Percentiles rank a stretch among this genome's conserved stretches.
phyloP scores from a whole-genome alignment of 1,140 invertebrate genomes.

The Diorhabda sublineata region DNA sequence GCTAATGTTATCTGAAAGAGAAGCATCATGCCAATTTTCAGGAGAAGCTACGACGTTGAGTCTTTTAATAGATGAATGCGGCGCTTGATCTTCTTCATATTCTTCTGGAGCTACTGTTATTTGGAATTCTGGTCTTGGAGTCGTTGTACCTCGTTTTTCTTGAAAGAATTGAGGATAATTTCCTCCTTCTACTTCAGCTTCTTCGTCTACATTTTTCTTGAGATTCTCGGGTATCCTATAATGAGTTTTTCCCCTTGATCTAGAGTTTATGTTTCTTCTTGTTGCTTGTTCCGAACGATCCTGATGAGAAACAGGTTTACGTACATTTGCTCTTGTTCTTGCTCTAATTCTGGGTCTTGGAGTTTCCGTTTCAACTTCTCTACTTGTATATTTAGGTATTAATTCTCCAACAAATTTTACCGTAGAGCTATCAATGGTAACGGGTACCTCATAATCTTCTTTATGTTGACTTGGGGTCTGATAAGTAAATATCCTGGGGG shows the following conservation, averaged over 20 bases:
- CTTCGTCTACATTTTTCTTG: slow-evolving; percentile 30
- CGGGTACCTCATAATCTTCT: slow-evolving; percentile 9
- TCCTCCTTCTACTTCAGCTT: slow-evolving; percentile 38
- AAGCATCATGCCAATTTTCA: slow-evolving; percentile 22
- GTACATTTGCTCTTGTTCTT: slow-evolving; percentile 34
- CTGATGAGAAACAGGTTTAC: slow-evolving; percentile 22
- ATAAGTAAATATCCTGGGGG: not conserved
- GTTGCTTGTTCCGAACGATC: slow-evolving; percentile 29
- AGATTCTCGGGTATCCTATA: slow-evolving; percentile 34
- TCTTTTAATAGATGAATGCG: slow-evolving; percentile 36
- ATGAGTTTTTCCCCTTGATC: slow-evolving; percentile 33
- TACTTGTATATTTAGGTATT: slow-evolving; percentile 38
- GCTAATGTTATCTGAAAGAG: not conserved
- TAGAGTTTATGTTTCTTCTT: slow-evolving; percentile 23
- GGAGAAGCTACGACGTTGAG: slow-evolving; percentile 27
- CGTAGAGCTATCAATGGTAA: slow-evolving; percentile 16
- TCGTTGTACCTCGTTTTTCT: slow-evolving; percentile 22
- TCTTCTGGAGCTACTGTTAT: slow-evolving; percentile 40
- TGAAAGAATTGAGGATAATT: slow-evolving; percentile 43
- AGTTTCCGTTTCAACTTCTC: slow-evolving; percentile 26
- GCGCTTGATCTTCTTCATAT: slow-evolving; percentile 38
- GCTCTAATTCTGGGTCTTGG: slow-evolving; percentile 30
- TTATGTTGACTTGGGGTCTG: slow-evolving; percentile 1
- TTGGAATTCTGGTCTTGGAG: slow-evolving; percentile 35
- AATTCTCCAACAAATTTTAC: slow-evolving; percentile 43